Base-by-base conservation (phyloP, 2,888 invertebrate genomes). In the Carabus problematicus region DNA sequence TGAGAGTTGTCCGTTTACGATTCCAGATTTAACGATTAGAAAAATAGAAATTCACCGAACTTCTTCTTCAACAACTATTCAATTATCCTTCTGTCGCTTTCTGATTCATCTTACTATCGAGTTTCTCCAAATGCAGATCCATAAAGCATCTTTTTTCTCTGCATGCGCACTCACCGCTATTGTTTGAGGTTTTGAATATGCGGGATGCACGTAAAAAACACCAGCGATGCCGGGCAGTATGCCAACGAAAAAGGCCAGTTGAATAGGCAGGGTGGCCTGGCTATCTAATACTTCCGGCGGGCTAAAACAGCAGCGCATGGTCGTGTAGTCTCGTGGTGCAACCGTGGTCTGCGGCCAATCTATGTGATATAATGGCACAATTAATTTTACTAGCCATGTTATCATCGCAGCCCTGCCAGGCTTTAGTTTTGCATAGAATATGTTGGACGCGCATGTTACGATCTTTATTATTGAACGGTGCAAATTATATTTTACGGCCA, bases 381-480 rank as follows among this genome's bases (percentile, higher is more conserved):
- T 64, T 64, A 64, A 64, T 64, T 64, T 64, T 64, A 64, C 55
- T 56, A 56, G 55, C 55, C 42, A 29, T 64, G 64, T 64, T 64
- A 64, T 64, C 64, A 64, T 55, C 47, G 12, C 19, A 49, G 12
- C 47, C 4, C 45, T 41, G 63, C 52, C 63, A 63, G 63, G 49
- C n/a, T 63, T 63, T 18, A 14, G 54, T 42, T 42, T 14, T 52
- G 52, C 52, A 52, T 54, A 47, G 47, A 47, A 49, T 45, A 47
- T 49, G 2, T 29, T 6, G 29, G 29, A 45, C 12, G n/a, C 12
- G 7, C 12, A 6, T 45, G 1, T 3, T 12, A 45, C 7, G 12
- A 12, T 45, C 45, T 64, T 64, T 64, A 64, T 64, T 64, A 64
- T 64, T 64, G 64, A 64, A 64, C 64, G 43, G 43, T 64, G 64